Percentiles rank a stretch among this genome's conserved stretches.
Evolutionary conservation across 53 echinoderm and acorn worm species (phyloP).

Genomic region (Echinarachnius parma): DNA sequence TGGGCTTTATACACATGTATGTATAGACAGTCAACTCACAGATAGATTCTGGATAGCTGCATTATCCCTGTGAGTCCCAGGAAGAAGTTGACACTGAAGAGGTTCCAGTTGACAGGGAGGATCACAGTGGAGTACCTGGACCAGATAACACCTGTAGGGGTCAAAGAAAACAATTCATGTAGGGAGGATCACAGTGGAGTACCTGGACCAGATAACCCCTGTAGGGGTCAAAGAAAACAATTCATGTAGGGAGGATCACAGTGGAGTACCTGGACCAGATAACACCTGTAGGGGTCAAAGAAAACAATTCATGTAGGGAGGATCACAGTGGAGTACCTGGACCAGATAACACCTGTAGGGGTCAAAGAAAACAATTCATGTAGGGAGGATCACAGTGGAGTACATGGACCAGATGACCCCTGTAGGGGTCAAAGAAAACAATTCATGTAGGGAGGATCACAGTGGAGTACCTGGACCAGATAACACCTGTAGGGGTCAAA

Average conservation of each 20-base stretch:
- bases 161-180: no score
- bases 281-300: conserved; percentile 56
- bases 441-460: conserved; percentile 87
- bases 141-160: conserved; percentile 80
- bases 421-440: no score
- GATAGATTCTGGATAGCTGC: conserved; percentile 81
- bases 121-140: conserved; percentile 86
- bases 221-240: background rate
- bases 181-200: conserved; percentile 87
- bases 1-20: no score
- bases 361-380: no score
- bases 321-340: conserved; percentile 84
- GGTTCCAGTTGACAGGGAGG: conserved; percentile 88
- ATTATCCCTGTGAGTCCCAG: conserved; percentile 78
- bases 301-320: no score
- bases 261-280: conserved; percentile 92
- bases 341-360: conserved; percentile 79
- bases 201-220: conserved; percentile 92
- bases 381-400: conserved; percentile 81
- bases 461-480: conserved; percentile 83
- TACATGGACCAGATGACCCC: conserved; percentile 82
- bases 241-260: conserved; percentile 88
- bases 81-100: conserved; percentile 92
- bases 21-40: no score
- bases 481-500: conserved; percentile 71